Evolutionary conservation across 2,113 vertebrate genomes (phyloP).

Genomic region (Dasyurus viverrinus): DNA sequence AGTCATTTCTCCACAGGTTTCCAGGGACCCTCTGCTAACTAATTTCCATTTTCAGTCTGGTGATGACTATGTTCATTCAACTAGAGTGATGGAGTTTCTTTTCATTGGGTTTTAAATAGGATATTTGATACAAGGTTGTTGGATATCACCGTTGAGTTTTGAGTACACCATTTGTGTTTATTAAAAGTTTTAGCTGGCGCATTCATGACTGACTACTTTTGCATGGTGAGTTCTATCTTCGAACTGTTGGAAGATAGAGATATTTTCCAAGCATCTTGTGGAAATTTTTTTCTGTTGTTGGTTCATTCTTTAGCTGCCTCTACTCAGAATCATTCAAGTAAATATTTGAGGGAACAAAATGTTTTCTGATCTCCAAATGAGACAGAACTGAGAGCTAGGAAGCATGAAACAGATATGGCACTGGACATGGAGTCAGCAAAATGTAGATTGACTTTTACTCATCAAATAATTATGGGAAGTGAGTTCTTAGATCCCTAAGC

Average conservation of each 20-base stretch:
- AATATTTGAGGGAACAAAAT: conserved; percentile 8
- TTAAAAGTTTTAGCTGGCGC: conserved; percentile 76
- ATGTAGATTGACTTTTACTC: not conserved
- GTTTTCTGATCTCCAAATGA: not conserved
- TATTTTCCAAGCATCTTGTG: conserved; percentile 31
- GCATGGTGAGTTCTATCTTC: conserved; percentile 41
- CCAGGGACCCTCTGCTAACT: conserved; percentile 72
- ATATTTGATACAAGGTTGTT: conserved; percentile 70
- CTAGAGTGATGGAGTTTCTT: conserved; percentile 77
- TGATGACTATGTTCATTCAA: conserved; percentile 78
- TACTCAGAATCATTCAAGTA: conserved; percentile 12
- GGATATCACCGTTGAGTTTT: conserved; percentile 64
- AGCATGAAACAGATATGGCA: not conserved
- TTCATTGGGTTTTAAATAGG: conserved; percentile 78
- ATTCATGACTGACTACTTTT: conserved; percentile 54
- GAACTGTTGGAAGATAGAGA: conserved; percentile 55
- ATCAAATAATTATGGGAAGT: not conserved
- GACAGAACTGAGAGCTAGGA: not conserved
- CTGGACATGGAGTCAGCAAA: not conserved
- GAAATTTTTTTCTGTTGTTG: not conserved
- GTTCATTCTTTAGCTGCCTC: not conserved
- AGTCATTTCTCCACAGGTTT: conserved; percentile 76
- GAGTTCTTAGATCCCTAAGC: not conserved
- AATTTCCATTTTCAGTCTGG: conserved; percentile 78
- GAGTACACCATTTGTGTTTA: conserved; percentile 74